phyloP scores from a whole-genome alignment of 2,113 vertebrate species.

The Bettongia penicillata region DNA sequence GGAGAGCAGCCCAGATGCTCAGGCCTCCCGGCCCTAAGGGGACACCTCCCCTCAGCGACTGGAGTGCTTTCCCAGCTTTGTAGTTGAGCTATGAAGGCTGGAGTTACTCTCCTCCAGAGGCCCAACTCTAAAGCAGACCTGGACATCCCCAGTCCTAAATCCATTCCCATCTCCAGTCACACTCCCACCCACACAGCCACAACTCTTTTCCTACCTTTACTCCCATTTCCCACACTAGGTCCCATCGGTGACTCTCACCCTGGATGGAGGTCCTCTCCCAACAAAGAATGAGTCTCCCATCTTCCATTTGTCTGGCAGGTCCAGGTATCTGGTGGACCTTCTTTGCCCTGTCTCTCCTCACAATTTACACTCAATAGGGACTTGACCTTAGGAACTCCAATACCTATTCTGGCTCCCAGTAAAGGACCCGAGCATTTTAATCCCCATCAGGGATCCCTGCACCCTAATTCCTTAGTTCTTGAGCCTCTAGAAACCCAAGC shows the following conservation, averaged over 20 bases:
- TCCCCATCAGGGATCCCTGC: too few species aligned
- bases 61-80: neutral
- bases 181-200: neutral
- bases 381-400: neutral
- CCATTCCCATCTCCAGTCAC: neutral
- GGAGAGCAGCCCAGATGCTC: neutral
- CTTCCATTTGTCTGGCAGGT: rapidly evolving
- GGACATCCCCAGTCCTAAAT: neutral
- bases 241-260: rapidly evolving
- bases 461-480: neutral
- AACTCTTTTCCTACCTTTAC: neutral
- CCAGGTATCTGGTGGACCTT: neutral
- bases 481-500: neutral
- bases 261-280: too few species aligned
- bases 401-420: neutral
- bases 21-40: neutral
- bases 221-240: rapidly evolving
- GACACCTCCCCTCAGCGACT: neutral
- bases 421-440: too few species aligned
- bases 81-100: too few species aligned
- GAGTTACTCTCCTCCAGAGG: neutral
- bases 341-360: neutral
- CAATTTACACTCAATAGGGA: neutral
- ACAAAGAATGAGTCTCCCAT: neutral
- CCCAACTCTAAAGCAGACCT: neutral